Evolutionary conservation across 2,888 invertebrate genomes (phyloP).

Genomic region (Hipparchia semele): DNA sequence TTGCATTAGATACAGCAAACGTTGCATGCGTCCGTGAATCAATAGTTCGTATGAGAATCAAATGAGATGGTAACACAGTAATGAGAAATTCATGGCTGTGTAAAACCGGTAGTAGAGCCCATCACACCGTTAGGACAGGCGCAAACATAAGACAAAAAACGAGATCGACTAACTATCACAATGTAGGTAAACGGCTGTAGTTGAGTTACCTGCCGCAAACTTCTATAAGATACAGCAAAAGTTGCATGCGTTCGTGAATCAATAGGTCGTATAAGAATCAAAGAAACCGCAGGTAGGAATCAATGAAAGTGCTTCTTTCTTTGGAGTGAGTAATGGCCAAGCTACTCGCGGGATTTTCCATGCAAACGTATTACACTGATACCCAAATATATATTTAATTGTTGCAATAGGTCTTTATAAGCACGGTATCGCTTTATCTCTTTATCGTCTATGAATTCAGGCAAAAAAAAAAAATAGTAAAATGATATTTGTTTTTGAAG

Average conservation of each 20-base stretch:
- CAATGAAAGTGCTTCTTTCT: background rate
- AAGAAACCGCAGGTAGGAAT: slow-evolving; percentile 33
- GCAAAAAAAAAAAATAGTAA: no score
- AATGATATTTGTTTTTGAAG: no score
- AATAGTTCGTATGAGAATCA: slow-evolving; percentile 58
- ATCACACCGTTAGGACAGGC: slow-evolving; percentile 62
- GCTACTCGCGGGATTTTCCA: no score
- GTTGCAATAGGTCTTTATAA: no score
- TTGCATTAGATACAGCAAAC: slow-evolving; percentile 20
- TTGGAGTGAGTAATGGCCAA: background rate
- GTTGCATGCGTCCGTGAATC: slow-evolving; percentile 33
- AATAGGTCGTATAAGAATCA: slow-evolving; percentile 58
- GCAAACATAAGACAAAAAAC: slow-evolving; percentile 40
- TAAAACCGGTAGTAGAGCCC: slow-evolving; percentile 78
- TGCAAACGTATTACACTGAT: no score
- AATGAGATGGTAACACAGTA: slow-evolving; percentile 68
- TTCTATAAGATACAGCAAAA: slow-evolving; percentile 21
- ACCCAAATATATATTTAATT: no score
- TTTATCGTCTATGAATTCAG: no score
- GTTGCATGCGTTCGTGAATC: slow-evolving; percentile 33
- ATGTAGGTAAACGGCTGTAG: background rate
- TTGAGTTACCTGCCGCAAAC: background rate
- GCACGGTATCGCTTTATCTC: no score
- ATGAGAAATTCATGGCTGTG: slow-evolving; percentile 60
- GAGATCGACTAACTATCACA: background rate